Evolutionary conservation across 2,797 vertebrate genomes (phyloP).

Genomic region (Dallia pectoralis): DNA sequence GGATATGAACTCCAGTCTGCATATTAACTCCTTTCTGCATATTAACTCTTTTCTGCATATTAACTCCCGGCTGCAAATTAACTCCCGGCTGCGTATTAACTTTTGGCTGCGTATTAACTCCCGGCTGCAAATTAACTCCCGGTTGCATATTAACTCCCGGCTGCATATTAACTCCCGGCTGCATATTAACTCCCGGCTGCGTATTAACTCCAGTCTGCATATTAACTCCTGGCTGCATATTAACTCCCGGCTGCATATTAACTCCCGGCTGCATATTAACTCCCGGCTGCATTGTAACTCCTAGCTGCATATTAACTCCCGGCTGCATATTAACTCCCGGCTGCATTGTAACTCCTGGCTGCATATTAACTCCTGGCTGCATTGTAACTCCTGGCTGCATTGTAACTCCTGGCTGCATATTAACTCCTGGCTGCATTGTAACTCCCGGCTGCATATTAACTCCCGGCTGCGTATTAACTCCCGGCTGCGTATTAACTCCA

Average conservation of each 20-base stretch:
- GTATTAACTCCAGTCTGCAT: slow-evolving; percentile 22
- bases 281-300: no score
- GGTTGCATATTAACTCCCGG: slow-evolving; percentile 21
- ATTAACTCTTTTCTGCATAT: slow-evolving; percentile 18
- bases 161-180: slow-evolving; percentile 24
- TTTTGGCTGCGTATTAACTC: slow-evolving; percentile 23
- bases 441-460: slow-evolving; percentile 27
- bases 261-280: no score
- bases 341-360: no score
- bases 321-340: no score
- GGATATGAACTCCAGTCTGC: slow-evolving; percentile 7
- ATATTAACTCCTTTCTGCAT: slow-evolving; percentile 21
- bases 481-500: slow-evolving; percentile 26
- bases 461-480: slow-evolving; percentile 23
- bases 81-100: slow-evolving; percentile 14
- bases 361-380: slow-evolving; percentile 8
- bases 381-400: slow-evolving; percentile 22
- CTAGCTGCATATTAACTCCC: no score
- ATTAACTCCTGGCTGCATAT: slow-evolving; percentile 10
- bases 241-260: no score
- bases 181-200: slow-evolving; percentile 22
- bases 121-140: slow-evolving; percentile 28
- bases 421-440: slow-evolving; percentile 7
- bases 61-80: no score
- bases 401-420: no score